Evolutionary conservation across 2,113 vertebrate species (phyloP).

Genomic region (Archocentrus centrarchus): DNA sequence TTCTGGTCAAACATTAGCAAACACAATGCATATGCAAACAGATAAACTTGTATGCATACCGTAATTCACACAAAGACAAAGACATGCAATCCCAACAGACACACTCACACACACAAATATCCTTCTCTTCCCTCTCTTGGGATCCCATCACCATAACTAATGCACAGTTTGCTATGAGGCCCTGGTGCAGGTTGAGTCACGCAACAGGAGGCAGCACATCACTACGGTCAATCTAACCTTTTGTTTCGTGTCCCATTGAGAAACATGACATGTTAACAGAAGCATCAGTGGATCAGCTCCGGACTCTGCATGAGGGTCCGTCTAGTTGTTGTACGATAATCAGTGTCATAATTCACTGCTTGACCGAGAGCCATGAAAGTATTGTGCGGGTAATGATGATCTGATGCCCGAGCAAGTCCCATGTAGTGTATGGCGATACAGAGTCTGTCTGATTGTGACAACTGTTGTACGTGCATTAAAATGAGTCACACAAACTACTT

Average conservation of each 20-base stretch:
- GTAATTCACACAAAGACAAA: not conserved
- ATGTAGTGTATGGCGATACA: not conserved
- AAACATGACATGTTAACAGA: slow-evolving; percentile 72
- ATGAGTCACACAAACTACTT: not conserved
- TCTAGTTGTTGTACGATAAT: slow-evolving; percentile 5
- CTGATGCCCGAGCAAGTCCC: slow-evolving; percentile 23
- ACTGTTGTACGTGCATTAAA: not conserved
- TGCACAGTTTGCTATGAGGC: slow-evolving; percentile 78
- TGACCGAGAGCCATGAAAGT: slow-evolving; percentile 18
- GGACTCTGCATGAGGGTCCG: not conserved
- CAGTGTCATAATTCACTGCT: slow-evolving; percentile 32
- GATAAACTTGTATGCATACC: not conserved
- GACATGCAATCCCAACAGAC: not conserved
- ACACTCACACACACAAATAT: slow-evolving; percentile 42
- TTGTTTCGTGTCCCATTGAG: slow-evolving; percentile 71
- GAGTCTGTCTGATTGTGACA: not conserved
- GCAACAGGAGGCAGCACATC: slow-evolving; percentile 84
- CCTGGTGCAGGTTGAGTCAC: slow-evolving; percentile 84
- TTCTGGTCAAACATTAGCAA: not conserved
- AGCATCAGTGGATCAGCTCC: slow-evolving; percentile 49
- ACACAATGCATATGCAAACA: slow-evolving; percentile 1
- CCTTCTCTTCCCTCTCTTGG: slow-evolving; percentile 72
- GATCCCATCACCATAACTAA: slow-evolving; percentile 77
- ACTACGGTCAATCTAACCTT: slow-evolving; percentile 81
- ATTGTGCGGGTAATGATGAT: slow-evolving; percentile 31